These are phyloP conservation scores for Sitobion miscanthi DNA, from an alignment of 1,140 invertebrate species.

Conservation along the genomic window DNA sequence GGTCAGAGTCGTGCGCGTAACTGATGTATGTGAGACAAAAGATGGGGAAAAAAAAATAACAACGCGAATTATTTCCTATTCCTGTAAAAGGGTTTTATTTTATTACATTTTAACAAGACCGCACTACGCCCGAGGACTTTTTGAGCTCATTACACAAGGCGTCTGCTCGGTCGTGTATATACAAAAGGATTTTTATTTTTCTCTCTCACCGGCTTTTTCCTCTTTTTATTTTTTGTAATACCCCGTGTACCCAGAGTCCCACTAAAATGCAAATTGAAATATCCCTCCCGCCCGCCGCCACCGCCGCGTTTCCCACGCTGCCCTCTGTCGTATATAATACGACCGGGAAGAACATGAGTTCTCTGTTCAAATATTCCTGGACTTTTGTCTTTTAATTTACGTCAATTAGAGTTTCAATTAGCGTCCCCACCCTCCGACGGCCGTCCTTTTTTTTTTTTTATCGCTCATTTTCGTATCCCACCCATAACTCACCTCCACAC, in stretches of 20 bases:
- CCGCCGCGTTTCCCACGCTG: no score
- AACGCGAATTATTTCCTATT: constrained; percentile 46
- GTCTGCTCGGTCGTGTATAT: constrained; percentile 41
- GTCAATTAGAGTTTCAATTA: constrained; percentile 56
- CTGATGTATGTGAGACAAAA: background rate
- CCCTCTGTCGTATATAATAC: no score
- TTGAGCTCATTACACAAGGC: constrained; percentile 55
- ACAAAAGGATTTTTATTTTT: constrained; percentile 46
- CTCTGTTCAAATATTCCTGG: constrained; percentile 54
- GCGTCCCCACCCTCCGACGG: background rate
- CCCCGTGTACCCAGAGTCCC: background rate
- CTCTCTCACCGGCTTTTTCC: constrained; percentile 4
- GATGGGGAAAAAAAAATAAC: constrained; percentile 1
- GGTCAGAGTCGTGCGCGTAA: no score
- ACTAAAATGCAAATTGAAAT: constrained; percentile 55
- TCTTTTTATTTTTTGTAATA: constrained; percentile 21
- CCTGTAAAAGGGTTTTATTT: constrained; percentile 50
- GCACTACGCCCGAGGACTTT: constrained; percentile 47
- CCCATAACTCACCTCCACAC: background rate
- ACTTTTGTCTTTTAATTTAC: constrained; percentile 56
- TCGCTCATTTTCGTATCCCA: background rate
- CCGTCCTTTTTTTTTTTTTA: constrained; percentile 9
- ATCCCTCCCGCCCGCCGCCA: background rate
- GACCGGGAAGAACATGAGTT: constrained; percentile 24
- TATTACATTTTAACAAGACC: constrained; percentile 55